Base-by-base conservation (phyloP, 2,797 vertebrate genomes). In the Octomys mimax region DNA sequence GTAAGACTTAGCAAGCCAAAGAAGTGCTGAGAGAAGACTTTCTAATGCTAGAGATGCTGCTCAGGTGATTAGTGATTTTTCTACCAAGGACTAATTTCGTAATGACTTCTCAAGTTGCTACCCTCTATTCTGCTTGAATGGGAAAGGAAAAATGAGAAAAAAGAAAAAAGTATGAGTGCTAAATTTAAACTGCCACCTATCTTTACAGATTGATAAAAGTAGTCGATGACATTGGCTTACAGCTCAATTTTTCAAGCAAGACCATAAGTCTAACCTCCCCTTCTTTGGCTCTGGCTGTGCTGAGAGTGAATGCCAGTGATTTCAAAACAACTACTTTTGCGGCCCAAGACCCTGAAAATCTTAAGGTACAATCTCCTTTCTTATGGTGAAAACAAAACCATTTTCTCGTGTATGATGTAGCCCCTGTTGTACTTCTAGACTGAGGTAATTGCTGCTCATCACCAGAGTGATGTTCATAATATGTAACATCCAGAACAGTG, bases 141-240 rank as follows among this genome's bases (percentile, higher is more conserved):
- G 49, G 36, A 31, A 82, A 85, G 68, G 62, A 46, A 77, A 62
- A 91, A 81, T 22, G 14, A 36, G 39, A 83, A 42, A 73, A 42
- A 71, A 73, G 13, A 28, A 71, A 42, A 83, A 62, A 88, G 81
- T 21, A 12, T 33, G 46, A 83, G 36, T 68, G 33, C 70, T 80
- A 52, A 89, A 78, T 92, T 7, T 91, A 84, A 96, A 92, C 62
- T 90, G 73, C 61, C 62, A 62, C 49, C 52, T 94, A 71, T 98
- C 92, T 95, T 93, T 71, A 95, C 97, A 99, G 99, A 97, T 97
- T 99, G 97, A 99, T 99, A 96, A 98, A 96, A 77, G 89, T 99
- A 36, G 99, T 99, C 87, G 99, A 99, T 96, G 95, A 90, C 36
- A 98, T 99, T 95, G 99, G 98, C 66, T 95, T 99, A 84, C 99